Evolutionary conservation across 2,888 invertebrate genomes (phyloP).

Genomic region (Heteromyza rotundicornis): DNA sequence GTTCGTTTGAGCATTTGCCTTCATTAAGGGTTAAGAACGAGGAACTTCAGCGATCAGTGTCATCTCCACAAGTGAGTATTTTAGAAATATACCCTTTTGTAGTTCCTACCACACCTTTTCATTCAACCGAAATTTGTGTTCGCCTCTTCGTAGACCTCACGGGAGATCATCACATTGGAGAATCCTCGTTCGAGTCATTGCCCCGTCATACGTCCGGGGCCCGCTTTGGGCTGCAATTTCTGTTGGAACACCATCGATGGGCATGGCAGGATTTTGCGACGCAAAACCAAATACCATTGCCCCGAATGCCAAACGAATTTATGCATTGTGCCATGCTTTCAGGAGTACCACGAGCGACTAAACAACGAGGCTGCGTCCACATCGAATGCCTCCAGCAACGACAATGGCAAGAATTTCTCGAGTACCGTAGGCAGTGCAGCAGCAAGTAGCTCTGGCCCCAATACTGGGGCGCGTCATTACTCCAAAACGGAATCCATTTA

Average conservation of each 20-base stretch:
- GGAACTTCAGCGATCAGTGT: conserved; percentile 68
- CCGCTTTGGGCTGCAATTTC: conserved; percentile 85
- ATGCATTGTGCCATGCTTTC: conserved; percentile 89
- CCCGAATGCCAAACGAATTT: conserved; percentile 88
- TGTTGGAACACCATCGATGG: conserved; percentile 91
- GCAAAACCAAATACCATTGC: conserved; percentile 90
- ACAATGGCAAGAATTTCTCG: conserved; percentile 29
- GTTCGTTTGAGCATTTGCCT: conserved; percentile 60
- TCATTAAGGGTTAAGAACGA: conserved; percentile 66
- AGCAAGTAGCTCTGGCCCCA: no score
- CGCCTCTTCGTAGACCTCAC: conserved; percentile 58
- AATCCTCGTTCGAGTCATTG: conserved; percentile 77
- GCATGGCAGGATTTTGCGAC: conserved; percentile 79
- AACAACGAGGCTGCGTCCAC: conserved; percentile 52
- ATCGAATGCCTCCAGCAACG: conserved; percentile 23
- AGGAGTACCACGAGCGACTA: conserved; percentile 78
- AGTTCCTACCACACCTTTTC: background rate
- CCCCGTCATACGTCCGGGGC: conserved; percentile 81
- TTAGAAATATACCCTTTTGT: background rate
- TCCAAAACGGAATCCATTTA: conserved; percentile 62
- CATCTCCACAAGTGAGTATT: conserved; percentile 67
- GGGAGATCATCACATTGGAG: conserved; percentile 61
- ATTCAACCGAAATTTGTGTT: conserved; percentile 16
- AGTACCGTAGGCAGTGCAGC: conserved; percentile 28
- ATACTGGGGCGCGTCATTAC: conserved; percentile 52